A percentile compares a stretch with the other conserved stretches of the same genome.
Evolutionary conservation across 2,888 invertebrate species (phyloP).

Genomic region (Drosophila leonis): DNA sequence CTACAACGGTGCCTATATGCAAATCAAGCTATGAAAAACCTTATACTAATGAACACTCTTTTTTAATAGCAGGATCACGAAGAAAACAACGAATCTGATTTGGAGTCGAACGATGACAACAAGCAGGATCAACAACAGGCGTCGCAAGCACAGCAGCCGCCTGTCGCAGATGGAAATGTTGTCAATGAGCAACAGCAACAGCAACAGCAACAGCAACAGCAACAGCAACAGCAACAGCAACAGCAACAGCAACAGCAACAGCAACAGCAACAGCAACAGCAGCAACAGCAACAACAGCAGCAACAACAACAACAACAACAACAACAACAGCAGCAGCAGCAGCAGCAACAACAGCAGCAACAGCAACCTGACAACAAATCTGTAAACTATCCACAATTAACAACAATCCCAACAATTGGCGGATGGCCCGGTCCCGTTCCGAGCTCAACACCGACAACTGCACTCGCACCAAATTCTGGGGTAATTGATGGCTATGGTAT

Average conservation of each 20-base stretch:
- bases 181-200: slow-evolving; percentile 37
- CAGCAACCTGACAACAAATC: slow-evolving; percentile 57
- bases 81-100: slow-evolving; percentile 85
- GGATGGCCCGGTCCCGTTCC: slow-evolving; percentile 66
- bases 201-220: slow-evolving; percentile 34
- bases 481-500: slow-evolving; percentile 59
- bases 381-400: slow-evolving; percentile 38
- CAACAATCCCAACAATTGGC: slow-evolving; percentile 52
- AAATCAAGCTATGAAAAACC: background rate
- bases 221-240: slow-evolving; percentile 33
- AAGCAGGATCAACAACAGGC: slow-evolving; percentile 61
- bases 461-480: slow-evolving; percentile 12
- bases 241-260: slow-evolving; percentile 42
- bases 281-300: slow-evolving; percentile 33
- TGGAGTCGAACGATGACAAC: slow-evolving; percentile 83
- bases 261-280: slow-evolving; percentile 30
- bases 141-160: slow-evolving; percentile 23
- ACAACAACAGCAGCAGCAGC: no score
- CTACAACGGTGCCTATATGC: slow-evolving; percentile 61
- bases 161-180: slow-evolving; percentile 26
- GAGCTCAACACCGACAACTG: slow-evolving; percentile 40
- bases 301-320: no score
- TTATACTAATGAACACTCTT: slow-evolving; percentile 5
- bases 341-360: slow-evolving; percentile 27
- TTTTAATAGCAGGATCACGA: slow-evolving; percentile 82